Evolutionary conservation across 2,888 invertebrate species (phyloP), one percentile per base, ranked within the genome.

Genomic region (Nasonia oneida): DNA sequence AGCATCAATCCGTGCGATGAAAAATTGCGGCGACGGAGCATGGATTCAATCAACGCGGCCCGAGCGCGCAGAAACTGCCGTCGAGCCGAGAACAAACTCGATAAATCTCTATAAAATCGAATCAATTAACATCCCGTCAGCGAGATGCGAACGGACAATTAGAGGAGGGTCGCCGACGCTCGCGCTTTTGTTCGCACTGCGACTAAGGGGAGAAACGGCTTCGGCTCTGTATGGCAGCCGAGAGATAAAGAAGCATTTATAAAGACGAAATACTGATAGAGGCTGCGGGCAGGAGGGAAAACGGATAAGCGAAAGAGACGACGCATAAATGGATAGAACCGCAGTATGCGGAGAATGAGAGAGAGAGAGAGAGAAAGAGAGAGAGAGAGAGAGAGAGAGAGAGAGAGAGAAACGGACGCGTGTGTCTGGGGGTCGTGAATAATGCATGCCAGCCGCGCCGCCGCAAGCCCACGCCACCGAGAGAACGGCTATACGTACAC

Each of bases 371-470:
- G 53, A 50, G n/a, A 75, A 33, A 50, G 23, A 23, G 23, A 23
- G 23, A 23, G 23, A n/a, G n/a, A 50, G 39, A 39, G 39, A 37
- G 37, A 37, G 42, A 18, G 12, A 29, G 39, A 71, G 37, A 71
- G n/a, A 75, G 53, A 50, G 23, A n/a, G 12, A 50, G n/a, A 39
- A 47, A 29, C 33, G 73, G 18, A 53, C 70, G 57, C 18, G 74
- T 50, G 37, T 53, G 77, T 71, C 80, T 76, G 33, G 81, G 67
- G 50, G 18, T 84, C 84, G 75, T 86, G 86, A 87, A 87, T 86
- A 87, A 87, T 87, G 86, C 83, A 86, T 86, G 86, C 84, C 76
- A 79, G 81, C 74, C 47, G 47, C 47, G 81, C 70, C 12, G 47
- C 47, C 83, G 29, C 84, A 76, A 84, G 77, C 78, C 80, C 80